These are phyloP conservation scores for Exocentrus adspersus DNA, from an alignment of 2,888 invertebrate species.

Conservation along the genomic window DNA sequence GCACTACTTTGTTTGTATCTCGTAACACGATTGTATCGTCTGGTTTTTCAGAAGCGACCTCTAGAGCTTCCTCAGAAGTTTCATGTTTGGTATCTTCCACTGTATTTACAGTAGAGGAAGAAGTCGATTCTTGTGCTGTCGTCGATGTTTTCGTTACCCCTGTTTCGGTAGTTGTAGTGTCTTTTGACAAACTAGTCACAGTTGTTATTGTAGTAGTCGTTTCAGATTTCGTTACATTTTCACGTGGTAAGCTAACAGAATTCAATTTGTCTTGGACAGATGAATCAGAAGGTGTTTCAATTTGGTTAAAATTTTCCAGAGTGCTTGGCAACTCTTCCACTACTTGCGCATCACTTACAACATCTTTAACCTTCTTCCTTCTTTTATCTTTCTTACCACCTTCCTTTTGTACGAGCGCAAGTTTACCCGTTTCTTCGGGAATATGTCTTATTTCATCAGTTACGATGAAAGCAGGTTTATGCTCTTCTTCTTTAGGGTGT, in stretches of 20 bases:
- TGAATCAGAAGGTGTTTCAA: background rate
- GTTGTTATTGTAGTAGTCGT: conserved; percentile 41
- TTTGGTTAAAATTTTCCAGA: no score
- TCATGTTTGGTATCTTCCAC: background rate
- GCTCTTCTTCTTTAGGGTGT: conserved; percentile 34
- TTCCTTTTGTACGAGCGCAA: background rate
- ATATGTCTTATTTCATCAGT: conserved; percentile 43
- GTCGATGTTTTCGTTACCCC: conserved; percentile 26
- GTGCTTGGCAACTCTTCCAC: no score
- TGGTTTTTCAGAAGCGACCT: conserved; percentile 13
- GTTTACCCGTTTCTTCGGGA: conserved; percentile 30
- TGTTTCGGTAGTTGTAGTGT: conserved; percentile 36
- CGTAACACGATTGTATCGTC: conserved; percentile 38
- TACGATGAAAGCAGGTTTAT: conserved; percentile 40
- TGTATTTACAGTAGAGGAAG: background rate
- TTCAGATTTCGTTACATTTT: conserved; percentile 37
- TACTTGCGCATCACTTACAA: no score
- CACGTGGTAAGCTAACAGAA: no score
- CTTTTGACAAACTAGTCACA: conserved; percentile 38
- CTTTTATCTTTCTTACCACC: background rate
- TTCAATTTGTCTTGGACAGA: background rate
- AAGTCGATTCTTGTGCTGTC: conserved; percentile 29
- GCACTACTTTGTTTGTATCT: conserved; percentile 66
- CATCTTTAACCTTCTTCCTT: background rate
- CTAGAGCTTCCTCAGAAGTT: background rate